These are phyloP conservation scores for Pelmatolapia mariae DNA, from an alignment of 2,113 vertebrate genomes.

Conservation along the genomic window DNA sequence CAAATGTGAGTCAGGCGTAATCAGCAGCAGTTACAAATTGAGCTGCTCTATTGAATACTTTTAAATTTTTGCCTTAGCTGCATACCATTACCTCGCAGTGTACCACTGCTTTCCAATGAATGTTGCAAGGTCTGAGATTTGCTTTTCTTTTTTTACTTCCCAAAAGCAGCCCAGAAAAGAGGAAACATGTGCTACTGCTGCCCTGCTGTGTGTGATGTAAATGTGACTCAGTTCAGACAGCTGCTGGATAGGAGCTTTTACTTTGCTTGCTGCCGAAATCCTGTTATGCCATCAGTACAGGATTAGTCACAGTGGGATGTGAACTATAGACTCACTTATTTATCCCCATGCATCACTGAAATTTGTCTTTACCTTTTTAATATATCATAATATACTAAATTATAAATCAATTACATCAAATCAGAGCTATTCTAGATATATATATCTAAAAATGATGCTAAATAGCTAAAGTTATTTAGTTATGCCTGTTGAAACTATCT, in stretches of 20 bases:
- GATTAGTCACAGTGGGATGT: neutral
- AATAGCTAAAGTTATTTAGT: conserved; percentile 3
- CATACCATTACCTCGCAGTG: neutral
- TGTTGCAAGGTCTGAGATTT: neutral
- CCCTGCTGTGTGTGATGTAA: neutral
- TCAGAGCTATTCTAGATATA: neutral
- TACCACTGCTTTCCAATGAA: neutral
- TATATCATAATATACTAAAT: neutral
- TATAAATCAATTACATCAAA: neutral
- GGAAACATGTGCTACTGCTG: neutral
- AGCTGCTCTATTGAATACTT: neutral
- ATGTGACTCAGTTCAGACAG: neutral
- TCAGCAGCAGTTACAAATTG: neutral
- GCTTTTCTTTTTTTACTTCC: neutral
- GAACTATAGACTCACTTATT: neutral
- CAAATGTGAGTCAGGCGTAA: neutral
- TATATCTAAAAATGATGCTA: neutral
- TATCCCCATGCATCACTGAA: neutral
- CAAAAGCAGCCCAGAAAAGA: neutral
- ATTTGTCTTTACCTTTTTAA: neutral
- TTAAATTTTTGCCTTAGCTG: neutral
- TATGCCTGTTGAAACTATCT: neutral
- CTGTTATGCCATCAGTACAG: neutral
- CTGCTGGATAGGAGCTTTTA: neutral
- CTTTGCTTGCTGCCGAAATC: neutral